Conservation (phyloP, 2,797 vertebrate species). For the Pangasius djambal region DNA sequence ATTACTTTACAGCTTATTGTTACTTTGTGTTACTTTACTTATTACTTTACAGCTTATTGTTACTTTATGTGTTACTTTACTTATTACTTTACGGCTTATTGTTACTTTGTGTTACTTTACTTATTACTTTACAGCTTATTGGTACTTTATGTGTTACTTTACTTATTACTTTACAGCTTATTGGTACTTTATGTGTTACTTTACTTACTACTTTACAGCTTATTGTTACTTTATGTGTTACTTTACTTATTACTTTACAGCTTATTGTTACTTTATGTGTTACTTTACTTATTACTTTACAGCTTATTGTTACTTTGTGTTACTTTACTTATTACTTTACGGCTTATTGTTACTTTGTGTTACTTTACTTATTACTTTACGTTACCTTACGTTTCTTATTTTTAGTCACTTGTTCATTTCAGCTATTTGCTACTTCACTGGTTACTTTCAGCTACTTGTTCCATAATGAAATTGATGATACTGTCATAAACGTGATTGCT, state of each 20-base stretch:
- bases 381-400: not conserved
- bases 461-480: too few relatives aligned
- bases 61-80: not conserved
- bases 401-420: not conserved
- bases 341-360: too few relatives aligned
- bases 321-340: not conserved
- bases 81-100: not conserved
- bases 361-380: not conserved
- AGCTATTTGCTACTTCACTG: too few relatives aligned
- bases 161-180: not conserved
- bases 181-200: not conserved
- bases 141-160: not conserved
- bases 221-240: not conserved
- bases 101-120: too few relatives aligned
- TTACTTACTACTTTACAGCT: not conserved
- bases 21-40: not conserved
- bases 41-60: not conserved
- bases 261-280: not conserved
- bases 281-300: not conserved
- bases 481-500: too few relatives aligned
- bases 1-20: not conserved
- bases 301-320: not conserved
- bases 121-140: not conserved
- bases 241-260: not conserved
- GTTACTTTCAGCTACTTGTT: not conserved